Conservation (phyloP, 2,888 invertebrate genomes). For the Ophioninae sp. region DNA sequence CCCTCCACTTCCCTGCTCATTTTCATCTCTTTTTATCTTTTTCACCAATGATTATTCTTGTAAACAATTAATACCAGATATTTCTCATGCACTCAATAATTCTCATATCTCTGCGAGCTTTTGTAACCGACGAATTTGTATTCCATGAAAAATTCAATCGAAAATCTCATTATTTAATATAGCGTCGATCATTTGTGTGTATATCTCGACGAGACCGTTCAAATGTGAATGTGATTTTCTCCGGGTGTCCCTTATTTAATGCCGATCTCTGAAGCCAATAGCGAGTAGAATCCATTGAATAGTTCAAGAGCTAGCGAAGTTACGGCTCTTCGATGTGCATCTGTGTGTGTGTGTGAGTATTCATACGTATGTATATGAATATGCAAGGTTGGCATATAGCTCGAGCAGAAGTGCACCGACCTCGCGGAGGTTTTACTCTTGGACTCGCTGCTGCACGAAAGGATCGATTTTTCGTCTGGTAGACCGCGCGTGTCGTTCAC, state of each 20-base stretch:
- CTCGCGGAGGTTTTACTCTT: slow-evolving; percentile 46
- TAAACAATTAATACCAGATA: background rate
- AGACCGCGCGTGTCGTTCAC: slow-evolving; percentile 14
- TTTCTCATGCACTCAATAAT: background rate
- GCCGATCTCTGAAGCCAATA: slow-evolving; percentile 34
- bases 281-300: slow-evolving; percentile 48
- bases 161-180: background rate
- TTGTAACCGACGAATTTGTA: background rate
- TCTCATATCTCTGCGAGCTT: background rate
- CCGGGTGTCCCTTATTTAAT: slow-evolving; percentile 44
- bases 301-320: slow-evolving; percentile 46
- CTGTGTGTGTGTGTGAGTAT: background rate
- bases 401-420: slow-evolving; percentile 60
- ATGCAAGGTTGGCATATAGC: slow-evolving; percentile 45
- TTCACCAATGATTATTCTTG: background rate
- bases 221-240: slow-evolving; percentile 45
- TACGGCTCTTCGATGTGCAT: background rate
- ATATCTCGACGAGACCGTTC: slow-evolving; percentile 4
- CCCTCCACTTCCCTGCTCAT: too few species aligned
- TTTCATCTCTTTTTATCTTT: too few species aligned
- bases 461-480: slow-evolving; percentile 50
- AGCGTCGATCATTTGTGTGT: slow-evolving; percentile 16
- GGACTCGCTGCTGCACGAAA: slow-evolving; percentile 26
- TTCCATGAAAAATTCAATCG: background rate
- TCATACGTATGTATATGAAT: background rate